A percentile compares a stretch with the other conserved stretches of the same genome.
Evolutionary conservation across 1,140 invertebrate genomes (phyloP).

Genomic region (Andrena cerasifolii): DNA sequence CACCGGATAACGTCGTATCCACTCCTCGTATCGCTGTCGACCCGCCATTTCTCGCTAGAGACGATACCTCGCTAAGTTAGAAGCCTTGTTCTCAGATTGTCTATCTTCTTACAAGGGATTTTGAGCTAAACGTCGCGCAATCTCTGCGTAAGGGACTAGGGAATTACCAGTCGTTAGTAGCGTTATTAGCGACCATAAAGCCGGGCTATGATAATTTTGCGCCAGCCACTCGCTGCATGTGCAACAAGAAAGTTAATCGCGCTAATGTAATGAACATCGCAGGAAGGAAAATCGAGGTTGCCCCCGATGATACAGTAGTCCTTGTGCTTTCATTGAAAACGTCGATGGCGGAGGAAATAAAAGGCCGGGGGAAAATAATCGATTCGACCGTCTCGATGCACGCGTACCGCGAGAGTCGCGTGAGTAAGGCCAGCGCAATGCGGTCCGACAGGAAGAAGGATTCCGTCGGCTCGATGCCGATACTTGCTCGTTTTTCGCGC

Average conservation of each 20-base stretch:
- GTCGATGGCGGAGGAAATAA: background rate
- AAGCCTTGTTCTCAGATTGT: too few species aligned
- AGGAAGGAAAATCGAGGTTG: background rate
- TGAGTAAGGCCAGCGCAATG: conserved; percentile 52
- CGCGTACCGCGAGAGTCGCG: background rate
- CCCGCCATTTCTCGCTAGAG: background rate
- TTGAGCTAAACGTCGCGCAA: too few species aligned
- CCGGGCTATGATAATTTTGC: too few species aligned
- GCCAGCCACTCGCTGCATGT: too few species aligned
- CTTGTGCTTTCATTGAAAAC: background rate
- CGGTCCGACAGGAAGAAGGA: conserved; percentile 53
- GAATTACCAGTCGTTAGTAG: too few species aligned
- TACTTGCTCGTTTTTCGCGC: conserved; percentile 34
- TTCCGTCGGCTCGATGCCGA: conserved; percentile 32
- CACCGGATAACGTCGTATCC: background rate
- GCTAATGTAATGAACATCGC: too few species aligned
- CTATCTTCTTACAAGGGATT: too few species aligned
- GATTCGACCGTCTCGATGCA: conserved; percentile 16
- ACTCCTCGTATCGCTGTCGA: background rate
- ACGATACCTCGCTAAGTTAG: too few species aligned
- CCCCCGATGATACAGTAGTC: background rate
- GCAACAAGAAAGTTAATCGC: too few species aligned
- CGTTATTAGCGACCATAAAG: too few species aligned
- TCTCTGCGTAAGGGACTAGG: too few species aligned
- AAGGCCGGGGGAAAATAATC: conserved; percentile 1